phyloP scores from a whole-genome alignment of 2,888 invertebrate genomes.

The Parasteatoda lunata region DNA sequence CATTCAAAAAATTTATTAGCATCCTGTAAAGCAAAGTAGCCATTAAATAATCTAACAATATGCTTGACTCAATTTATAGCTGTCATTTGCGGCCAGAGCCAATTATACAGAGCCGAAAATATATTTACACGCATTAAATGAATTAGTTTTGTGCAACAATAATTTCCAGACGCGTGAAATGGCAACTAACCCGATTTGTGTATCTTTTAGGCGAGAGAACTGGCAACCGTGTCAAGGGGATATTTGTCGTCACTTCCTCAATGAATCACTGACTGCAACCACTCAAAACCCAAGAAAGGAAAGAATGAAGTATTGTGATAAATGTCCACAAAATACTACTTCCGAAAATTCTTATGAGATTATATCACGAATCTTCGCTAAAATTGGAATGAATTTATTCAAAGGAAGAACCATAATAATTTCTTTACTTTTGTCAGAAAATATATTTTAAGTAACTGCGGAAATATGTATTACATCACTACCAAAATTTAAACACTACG shows the following conservation, averaged over 20 bases:
- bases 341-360: slow-evolving; percentile 49
- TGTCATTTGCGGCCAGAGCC: slow-evolving; percentile 12
- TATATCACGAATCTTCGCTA: slow-evolving; percentile 36
- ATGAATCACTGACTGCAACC: slow-evolving; percentile 34
- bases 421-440: too few relatives aligned
- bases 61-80: slow-evolving; percentile 37
- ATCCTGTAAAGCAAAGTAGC: slow-evolving; percentile 10
- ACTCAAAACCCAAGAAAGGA: not conserved
- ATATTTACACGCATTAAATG: slow-evolving; percentile 57
- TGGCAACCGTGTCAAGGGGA: slow-evolving; percentile 43
- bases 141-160: slow-evolving; percentile 20
- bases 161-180: slow-evolving; percentile 4
- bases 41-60: slow-evolving; percentile 13
- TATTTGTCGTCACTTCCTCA: slow-evolving; percentile 60
- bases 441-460: too few relatives aligned
- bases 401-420: too few relatives aligned
- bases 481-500: too few relatives aligned
- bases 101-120: slow-evolving; percentile 43
- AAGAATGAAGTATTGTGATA: not conserved
- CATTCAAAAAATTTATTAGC: slow-evolving; percentile 1
- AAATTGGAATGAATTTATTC: too few relatives aligned
- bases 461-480: too few relatives aligned
- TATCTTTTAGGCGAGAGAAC: slow-evolving; percentile 7
- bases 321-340: slow-evolving; percentile 14
- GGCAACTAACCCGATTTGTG: not conserved